These are phyloP conservation scores for Drosophila nigromelanica DNA, from an alignment of 1,140 invertebrate species.

Conservation along the genomic window DNA sequence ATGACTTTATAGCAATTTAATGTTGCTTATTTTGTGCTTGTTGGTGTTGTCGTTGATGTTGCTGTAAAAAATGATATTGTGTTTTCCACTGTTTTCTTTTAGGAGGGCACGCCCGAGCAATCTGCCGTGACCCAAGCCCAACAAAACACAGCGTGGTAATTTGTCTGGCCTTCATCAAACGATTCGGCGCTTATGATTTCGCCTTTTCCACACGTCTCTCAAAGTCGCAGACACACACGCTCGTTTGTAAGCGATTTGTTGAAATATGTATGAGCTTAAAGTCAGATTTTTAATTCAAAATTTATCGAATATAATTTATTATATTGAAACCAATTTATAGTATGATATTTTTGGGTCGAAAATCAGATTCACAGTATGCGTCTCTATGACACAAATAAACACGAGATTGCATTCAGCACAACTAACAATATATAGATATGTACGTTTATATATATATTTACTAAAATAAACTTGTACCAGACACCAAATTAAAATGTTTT, in stretches of 20 bases:
- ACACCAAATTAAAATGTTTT: too few relatives aligned
- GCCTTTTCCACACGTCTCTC: slow-evolving; percentile 5
- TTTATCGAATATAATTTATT: slow-evolving; percentile 1
- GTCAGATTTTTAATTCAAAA: not conserved
- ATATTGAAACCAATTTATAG: too few relatives aligned
- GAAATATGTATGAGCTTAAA: slow-evolving; percentile 8
- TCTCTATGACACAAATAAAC: too few relatives aligned
- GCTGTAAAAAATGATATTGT: slow-evolving; percentile 71
- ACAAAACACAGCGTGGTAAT: slow-evolving; percentile 46
- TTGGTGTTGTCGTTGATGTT: slow-evolving; percentile 31
- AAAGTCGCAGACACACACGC: slow-evolving; percentile 15
- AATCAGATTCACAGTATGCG: too few relatives aligned
- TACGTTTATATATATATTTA: too few relatives aligned
- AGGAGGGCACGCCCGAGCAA: slow-evolving; percentile 15
- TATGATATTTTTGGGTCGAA: too few relatives aligned
- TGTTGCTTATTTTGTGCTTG: slow-evolving; percentile 43
- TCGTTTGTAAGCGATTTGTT: slow-evolving; percentile 34
- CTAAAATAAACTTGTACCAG: too few relatives aligned
- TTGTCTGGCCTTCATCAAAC: slow-evolving; percentile 59
- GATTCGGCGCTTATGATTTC: slow-evolving; percentile 10
- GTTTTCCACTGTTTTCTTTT: slow-evolving; percentile 13
- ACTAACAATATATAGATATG: too few relatives aligned
- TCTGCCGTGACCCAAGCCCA: slow-evolving; percentile 10
- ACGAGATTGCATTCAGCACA: too few relatives aligned
- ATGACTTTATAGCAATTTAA: slow-evolving; percentile 80